Evolutionary conservation across 92 coral and sea anemone genomes (phyloP).

Genomic region (Galaxea fascicularis): DNA sequence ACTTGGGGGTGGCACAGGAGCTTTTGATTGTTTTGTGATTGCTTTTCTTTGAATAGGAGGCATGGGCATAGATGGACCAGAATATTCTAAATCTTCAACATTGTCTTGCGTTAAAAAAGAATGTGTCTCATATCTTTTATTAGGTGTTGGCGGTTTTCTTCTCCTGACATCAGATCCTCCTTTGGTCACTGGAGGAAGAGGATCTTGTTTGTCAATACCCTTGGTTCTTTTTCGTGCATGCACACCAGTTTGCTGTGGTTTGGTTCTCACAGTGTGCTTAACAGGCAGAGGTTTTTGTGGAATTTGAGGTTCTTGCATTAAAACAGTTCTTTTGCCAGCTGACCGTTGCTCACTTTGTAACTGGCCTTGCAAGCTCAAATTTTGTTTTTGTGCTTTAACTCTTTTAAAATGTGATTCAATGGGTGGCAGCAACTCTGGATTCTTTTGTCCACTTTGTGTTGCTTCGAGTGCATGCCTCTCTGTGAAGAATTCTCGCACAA

Average conservation of each 20-base stretch:
- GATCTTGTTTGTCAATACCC: conserved; percentile 88
- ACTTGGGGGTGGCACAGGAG: conserved; percentile 33
- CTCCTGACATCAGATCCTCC: conserved; percentile 25
- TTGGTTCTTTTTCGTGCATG: conserved; percentile 62
- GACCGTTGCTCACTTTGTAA: conserved; percentile 11
- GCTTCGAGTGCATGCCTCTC: conserved; percentile 94
- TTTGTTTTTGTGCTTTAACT: conserved; percentile 72
- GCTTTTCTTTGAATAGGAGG: conserved; percentile 48
- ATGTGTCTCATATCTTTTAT: conserved; percentile 82
- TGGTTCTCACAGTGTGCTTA: neutral
- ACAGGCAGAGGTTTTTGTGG: conserved; percentile 27
- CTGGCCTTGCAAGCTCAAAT: neutral
- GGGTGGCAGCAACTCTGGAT: conserved; percentile 85
- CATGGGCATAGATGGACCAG: conserved; percentile 21
- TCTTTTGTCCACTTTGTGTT: conserved; percentile 57
- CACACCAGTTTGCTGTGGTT: conserved; percentile 18
- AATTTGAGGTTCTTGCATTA: conserved; percentile 16
- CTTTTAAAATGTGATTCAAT: conserved; percentile 81
- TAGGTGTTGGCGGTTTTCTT: conserved; percentile 84
- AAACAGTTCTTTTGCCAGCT: conserved; percentile 1
- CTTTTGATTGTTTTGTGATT: conserved; percentile 22
- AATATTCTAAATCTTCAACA: neutral
- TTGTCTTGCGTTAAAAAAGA: conserved; percentile 48
- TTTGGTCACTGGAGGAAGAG: conserved; percentile 78
- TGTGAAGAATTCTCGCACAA: conserved; percentile 93